A percentile compares a stretch with the other conserved stretches of the same genome.
Evolutionary conservation across 1,140 invertebrate species (phyloP).

Genomic region (Chrysoperla carnea): DNA sequence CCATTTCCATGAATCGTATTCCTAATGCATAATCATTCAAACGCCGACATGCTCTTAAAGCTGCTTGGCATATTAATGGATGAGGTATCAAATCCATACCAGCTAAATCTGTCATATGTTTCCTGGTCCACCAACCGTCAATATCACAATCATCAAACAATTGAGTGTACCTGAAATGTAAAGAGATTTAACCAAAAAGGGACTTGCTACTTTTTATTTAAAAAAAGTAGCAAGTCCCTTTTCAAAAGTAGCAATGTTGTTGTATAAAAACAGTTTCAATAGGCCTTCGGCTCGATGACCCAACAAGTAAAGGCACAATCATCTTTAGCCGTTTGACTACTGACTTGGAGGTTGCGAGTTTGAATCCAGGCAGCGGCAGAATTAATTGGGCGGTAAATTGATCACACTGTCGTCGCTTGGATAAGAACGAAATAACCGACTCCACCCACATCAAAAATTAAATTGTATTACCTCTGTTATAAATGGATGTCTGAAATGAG

Average conservation of each 20-base stretch:
- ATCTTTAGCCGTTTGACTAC: too few relatives aligned
- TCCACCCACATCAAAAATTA: too few relatives aligned
- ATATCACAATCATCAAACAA: conserved; percentile 39
- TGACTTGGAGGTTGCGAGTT: too few relatives aligned
- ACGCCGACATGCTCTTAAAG: conserved; percentile 43
- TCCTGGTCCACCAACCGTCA: conserved; percentile 50
- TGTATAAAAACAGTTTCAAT: neutral
- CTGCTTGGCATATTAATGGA: conserved; percentile 46
- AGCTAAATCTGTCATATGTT: conserved; percentile 35
- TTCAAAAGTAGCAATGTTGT: neutral
- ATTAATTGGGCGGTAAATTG: too few relatives aligned
- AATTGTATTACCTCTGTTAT: too few relatives aligned
- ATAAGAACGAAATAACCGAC: too few relatives aligned
- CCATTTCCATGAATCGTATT: conserved; percentile 45
- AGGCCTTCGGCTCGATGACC: neutral
- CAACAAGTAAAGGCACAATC: neutral
- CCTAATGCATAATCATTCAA: conserved; percentile 52
- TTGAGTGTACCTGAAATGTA: conserved; percentile 14
- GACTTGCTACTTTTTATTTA: neutral
- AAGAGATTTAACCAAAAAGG: neutral
- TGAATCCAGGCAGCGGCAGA: too few relatives aligned
- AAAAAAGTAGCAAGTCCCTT: neutral
- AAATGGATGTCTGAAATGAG: too few relatives aligned
- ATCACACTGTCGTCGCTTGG: too few relatives aligned
- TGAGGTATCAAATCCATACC: conserved; percentile 51